Evolutionary conservation across 2,888 invertebrate genomes (phyloP), one percentile per base, ranked within the genome.

Genomic region (Orthosia gothica): DNA sequence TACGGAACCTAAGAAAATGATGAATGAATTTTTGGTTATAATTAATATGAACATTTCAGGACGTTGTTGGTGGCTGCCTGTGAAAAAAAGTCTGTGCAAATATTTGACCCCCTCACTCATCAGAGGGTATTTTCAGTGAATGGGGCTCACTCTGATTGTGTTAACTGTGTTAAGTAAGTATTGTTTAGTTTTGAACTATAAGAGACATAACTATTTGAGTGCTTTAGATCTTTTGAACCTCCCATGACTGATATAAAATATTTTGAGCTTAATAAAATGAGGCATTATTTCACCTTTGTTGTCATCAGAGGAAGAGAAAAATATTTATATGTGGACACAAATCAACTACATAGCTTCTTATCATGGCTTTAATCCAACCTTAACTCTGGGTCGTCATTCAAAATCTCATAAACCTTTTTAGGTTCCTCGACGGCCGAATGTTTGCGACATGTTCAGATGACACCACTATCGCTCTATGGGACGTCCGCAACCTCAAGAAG

Each of bases 361-460:
- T 5, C 3, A 23, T 23, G 5, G 40, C 23, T 45, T 15, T 9
- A 3, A 15, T 40, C 2, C 32, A 18, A 54, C n/a, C 3, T 54
- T 18, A 57, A 40, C 16, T 40, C n/a, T 23, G 15, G 13, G 7
- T 18, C 11, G 50, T 45, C 9, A 58, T 57, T 54, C 9, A 66
- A 5, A 65, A 20, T 9, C 2, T 57, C 12, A 16, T 18, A 13
- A 49, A 62, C 26, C 32, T 59, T 66, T 89, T 45, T 91, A 99
- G 99, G 93, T 99, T 99, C 95, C 95, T 99, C 79, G 99, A 99
- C 93, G 97, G 97, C 65, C 97, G 98, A 74, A 97, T 98, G 94
- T 99, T 99, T 95, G 99, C 99, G 0, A 99, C 99, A 0, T 99
- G 99, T 91, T 99, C 99, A 0, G 99, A 99, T 92, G 99, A 99